Base-by-base conservation (phyloP, 1,140 invertebrate genomes). In the Plectrocnemia conspersa region DNA sequence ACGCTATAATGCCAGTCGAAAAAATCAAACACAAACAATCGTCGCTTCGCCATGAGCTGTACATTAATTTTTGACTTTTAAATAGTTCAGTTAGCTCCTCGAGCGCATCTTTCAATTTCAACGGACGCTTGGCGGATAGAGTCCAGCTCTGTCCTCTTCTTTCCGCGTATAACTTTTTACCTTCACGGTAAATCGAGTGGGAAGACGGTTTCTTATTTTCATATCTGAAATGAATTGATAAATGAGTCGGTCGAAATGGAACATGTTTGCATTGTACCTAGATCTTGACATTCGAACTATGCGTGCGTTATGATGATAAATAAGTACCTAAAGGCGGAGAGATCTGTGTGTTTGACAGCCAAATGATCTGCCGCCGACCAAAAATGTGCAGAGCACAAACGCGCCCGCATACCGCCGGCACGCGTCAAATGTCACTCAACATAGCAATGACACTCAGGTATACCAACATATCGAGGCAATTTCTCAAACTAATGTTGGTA, bases 321-420 rank as follows among this genome's bases (percentile, higher is more conserved):
- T 6, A 38, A 7, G 13, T 24, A 50, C 59, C 48, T 61, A 29
- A 58, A 61, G 21, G 55, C 55, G 10, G 55, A 52, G 7, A 61
- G 52, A 55, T 61, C 59, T 3, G 59, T 61, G 40, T 61, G 55
- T 48, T 58, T 61, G 25, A 57, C 48, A 29, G 27, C 50, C 1
- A 53, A 46, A 27, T 53, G 46, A 21, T 58, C 55, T 25, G 57
- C 55, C 3, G 41, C 52, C 3, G 59, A 50, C 59, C 59, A 61
- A 32, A 61, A 61, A 54, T 61, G 54, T 1, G 59, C 47, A 15
- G 21, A 24, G 19, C 13, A 19, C 3, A 50, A 23, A 2, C 47
- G 5, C 6, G 35, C 33, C 25, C 47, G 47, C 47, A 50, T 50
- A 3, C 22, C 21, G 5, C 13, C 18, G 23, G 11, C 13, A 3